phyloP scores from a whole-genome alignment of 1,140 invertebrate genomes.

The Ephestia elutella region DNA sequence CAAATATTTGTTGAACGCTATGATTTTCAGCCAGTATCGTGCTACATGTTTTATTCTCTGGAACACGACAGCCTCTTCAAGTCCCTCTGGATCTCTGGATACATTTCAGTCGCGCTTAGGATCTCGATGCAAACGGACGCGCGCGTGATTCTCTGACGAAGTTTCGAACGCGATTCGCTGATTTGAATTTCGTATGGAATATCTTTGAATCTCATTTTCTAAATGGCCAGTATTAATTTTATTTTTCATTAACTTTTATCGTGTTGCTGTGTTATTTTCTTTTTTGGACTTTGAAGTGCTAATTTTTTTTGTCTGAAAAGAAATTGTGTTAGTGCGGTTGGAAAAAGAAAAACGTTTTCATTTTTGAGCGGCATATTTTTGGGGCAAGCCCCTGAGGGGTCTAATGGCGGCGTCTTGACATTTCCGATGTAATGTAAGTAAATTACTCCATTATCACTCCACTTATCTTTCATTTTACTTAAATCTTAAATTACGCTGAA shows the following conservation, averaged over 20 bases:
- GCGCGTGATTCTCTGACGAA: neutral
- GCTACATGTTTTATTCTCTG: too few species aligned
- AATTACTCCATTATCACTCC: neutral
- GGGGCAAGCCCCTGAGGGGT: neutral
- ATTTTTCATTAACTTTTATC: neutral
- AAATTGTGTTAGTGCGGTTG: conserved; percentile 1
- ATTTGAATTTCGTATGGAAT: neutral
- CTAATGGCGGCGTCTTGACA: conserved; percentile 6
- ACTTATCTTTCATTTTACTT: neutral
- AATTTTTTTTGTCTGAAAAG: neutral
- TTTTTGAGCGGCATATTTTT: neutral
- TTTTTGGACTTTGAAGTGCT: neutral
- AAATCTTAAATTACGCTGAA: neutral
- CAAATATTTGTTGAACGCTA: neutral
- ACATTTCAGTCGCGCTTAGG: neutral
- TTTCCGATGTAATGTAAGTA: neutral
- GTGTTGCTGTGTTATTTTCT: neutral
- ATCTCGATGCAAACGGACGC: neutral
- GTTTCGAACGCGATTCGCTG: neutral
- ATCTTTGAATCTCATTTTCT: neutral
- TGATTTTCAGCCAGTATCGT: neutral
- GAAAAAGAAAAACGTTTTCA: neutral
- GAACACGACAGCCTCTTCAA: neutral
- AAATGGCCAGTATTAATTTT: neutral
- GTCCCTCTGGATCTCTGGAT: too few species aligned